These are phyloP conservation scores for Hyperoplus immaculatus DNA, from an alignment of 2,797 vertebrate genomes.

Conservation along the genomic window DNA sequence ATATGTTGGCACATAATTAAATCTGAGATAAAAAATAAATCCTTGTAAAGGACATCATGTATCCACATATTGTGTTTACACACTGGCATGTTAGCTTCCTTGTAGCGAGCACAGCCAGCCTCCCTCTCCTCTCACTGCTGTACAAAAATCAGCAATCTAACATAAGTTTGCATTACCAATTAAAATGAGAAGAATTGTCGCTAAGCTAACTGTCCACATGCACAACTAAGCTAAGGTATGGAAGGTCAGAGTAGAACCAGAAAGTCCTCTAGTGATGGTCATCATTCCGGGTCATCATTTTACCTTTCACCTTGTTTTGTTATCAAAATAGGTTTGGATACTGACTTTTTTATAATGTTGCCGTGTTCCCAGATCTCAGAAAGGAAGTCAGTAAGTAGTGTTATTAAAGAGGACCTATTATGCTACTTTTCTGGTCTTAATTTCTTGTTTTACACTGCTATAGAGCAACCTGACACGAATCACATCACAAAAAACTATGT, in stretches of 20 bases:
- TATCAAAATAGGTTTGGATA: background rate
- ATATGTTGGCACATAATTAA: background rate
- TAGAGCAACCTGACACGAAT: too few species aligned
- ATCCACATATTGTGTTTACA: background rate
- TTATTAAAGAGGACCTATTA: too few species aligned
- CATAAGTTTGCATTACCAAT: background rate
- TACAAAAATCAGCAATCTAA: background rate
- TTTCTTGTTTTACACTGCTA: too few species aligned
- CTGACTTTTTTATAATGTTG: background rate
- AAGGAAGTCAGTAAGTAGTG: background rate
- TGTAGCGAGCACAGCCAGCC: background rate
- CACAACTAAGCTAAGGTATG: background rate
- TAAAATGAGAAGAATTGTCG: background rate
- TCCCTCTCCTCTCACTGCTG: background rate
- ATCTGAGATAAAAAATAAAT: constrained; percentile 7
- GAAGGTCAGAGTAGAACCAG: background rate
- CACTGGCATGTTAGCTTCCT: background rate
- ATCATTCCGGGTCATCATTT: background rate
- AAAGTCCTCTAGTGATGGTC: background rate
- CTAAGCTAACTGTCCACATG: background rate
- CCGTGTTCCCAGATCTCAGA: background rate
- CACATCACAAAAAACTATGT: too few species aligned
- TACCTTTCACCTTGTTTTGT: background rate
- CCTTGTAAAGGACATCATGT: background rate
- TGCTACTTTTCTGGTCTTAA: too few species aligned